Base-by-base conservation (phyloP, 2,113 vertebrate species). In the Pristiophorus japonicus region DNA sequence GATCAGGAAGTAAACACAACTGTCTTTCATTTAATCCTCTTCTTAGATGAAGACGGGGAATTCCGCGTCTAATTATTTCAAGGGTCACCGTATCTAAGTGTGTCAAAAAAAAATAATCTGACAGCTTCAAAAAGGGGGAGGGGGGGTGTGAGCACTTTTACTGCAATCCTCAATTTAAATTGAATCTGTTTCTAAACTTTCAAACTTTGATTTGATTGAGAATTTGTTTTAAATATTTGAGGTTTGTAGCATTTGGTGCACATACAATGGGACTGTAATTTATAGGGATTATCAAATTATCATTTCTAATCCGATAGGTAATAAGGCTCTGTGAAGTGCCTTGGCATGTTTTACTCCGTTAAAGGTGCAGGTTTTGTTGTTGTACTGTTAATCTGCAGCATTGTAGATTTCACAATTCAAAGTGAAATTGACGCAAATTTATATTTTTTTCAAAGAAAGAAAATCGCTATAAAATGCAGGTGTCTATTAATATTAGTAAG, bases 1-100 rank as follows among this genome's bases (percentile, higher is more conserved):
- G 98, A 98, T 98, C 98, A 98, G 98, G 98, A 98, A 98, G 98
- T 98, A 98, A 99, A 99, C 98, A 98, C 98, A 98, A 97, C 97
- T 97, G 97, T 97, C 98, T 98, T 98, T 99, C 98, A 98, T 98
- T 98, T 98, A 98, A 98, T 98, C 97, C 97, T 96, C 96, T 98
- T 97, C 97, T 96, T 97, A 97, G 97, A 97, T 96, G 93, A 84
- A 51, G 97, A 97, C 97, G 98, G 97, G 97, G 97, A 98, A 98
- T 98, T 98, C 98, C 97, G 98, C 97, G 97, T 97, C 98, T 98
- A 99, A 99, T 99, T 98, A 98, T 98, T 98, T 98, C 97, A 98
- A 96, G 97, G 98, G 98, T 99, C 98, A 99, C 96, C 97, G 97
- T 97, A 98, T 97, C 96, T 96, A 98, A 97, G 97, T 96, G 97